phyloP scores from a whole-genome alignment of 2,888 invertebrate genomes.

The Drosophila planitibia region DNA sequence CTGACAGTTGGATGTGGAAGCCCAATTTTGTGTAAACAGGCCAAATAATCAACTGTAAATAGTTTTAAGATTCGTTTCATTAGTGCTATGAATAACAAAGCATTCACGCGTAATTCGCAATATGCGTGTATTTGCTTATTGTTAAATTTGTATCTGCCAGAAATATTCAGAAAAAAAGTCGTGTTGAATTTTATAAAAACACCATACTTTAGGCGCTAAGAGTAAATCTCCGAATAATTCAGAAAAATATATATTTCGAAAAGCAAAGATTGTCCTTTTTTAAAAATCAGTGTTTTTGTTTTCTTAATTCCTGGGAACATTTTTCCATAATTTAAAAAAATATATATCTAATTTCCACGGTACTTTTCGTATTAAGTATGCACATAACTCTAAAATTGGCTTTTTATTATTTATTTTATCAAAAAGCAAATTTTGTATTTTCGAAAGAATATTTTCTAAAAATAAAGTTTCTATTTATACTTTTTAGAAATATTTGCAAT shows the following conservation, averaged over 20 bases:
- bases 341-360: neutral
- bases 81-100: slow-evolving; percentile 40
- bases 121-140: neutral
- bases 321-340: neutral
- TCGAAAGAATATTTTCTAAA: neutral
- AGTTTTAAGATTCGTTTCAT: slow-evolving; percentile 51
- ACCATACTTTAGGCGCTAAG: neutral
- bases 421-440: neutral
- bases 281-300: neutral
- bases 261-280: neutral
- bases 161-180: neutral
- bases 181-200: neutral
- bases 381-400: neutral
- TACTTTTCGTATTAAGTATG: neutral
- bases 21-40: slow-evolving; percentile 33
- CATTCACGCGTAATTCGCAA: neutral
- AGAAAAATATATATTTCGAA: neutral
- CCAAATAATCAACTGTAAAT: slow-evolving; percentile 59
- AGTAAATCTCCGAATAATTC: neutral
- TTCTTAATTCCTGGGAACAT: neutral
- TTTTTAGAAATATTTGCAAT: neutral
- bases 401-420: neutral
- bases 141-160: neutral
- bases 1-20: slow-evolving; percentile 23
- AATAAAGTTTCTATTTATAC: neutral